Evolutionary conservation across 2,797 vertebrate genomes (phyloP).

Genomic region (Hirundo rustica): DNA sequence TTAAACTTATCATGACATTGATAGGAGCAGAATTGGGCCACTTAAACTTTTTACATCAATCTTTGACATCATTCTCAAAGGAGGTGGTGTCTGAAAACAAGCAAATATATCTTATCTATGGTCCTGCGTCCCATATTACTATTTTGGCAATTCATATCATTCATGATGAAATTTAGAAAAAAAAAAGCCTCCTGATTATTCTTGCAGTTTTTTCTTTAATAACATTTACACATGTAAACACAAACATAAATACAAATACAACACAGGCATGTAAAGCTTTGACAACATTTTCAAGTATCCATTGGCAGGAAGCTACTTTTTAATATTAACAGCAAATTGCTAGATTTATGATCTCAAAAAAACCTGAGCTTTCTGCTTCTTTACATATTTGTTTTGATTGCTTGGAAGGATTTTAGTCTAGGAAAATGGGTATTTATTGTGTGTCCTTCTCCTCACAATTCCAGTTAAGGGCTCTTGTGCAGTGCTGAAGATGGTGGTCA

Average conservation of each 20-base stretch:
- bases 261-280: not conserved
- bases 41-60: not conserved
- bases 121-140: not conserved
- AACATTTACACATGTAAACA: not conserved
- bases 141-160: not conserved
- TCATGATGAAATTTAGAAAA: not conserved
- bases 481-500: fast-evolving
- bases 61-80: not conserved
- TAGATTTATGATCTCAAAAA: not conserved
- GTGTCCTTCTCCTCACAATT: not conserved
- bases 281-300: not conserved
- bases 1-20: not conserved
- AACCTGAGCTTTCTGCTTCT: not conserved
- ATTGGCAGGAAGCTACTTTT: not conserved
- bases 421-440: not conserved
- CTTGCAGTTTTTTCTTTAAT: not conserved
- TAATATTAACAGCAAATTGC: not conserved
- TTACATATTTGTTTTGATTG: not conserved
- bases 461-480: no score
- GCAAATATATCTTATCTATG: fast-evolving
- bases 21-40: not conserved
- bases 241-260: not conserved
- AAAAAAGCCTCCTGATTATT: not conserved
- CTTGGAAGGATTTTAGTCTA: not conserved
- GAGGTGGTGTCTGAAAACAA: not conserved